A percentile compares a stretch with the other conserved stretches of the same genome.
Evolutionary conservation across 92 coral and sea anemone genomes (phyloP).

Genomic region (Paramuricea clavata): DNA sequence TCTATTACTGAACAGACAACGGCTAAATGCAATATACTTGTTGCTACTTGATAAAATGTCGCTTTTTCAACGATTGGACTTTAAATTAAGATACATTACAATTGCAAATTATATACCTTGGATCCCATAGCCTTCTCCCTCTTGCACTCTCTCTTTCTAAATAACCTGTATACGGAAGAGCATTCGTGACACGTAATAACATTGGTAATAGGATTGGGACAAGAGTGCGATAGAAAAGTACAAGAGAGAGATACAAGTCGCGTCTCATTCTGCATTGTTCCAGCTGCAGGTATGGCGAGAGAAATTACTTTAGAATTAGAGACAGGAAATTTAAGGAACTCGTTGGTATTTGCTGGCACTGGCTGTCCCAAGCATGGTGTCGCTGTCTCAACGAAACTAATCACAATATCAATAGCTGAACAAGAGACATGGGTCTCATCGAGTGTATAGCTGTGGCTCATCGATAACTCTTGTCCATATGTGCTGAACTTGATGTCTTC

Average conservation of each 20-base stretch:
- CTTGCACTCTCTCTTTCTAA: conserved; percentile 10
- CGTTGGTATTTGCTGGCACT: conserved; percentile 2
- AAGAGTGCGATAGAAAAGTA: conserved; percentile 1
- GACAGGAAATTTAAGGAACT: conserved; percentile 4
- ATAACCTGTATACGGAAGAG: background rate
- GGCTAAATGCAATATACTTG: too few species aligned
- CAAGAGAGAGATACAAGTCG: conserved; percentile 13
- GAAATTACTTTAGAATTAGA: background rate
- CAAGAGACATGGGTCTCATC: conserved; percentile 16
- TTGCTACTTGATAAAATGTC: too few species aligned
- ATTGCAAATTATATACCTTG: background rate
- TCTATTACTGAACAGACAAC: too few species aligned
- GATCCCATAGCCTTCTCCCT: conserved; percentile 6
- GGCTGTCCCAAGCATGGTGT: conserved; percentile 25
- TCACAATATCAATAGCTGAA: conserved; percentile 11
- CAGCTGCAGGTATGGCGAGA: conserved; percentile 20
- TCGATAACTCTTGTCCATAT: conserved; percentile 2
- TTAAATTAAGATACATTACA: too few species aligned
- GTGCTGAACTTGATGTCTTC: conserved; percentile 8
- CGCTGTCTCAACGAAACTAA: conserved; percentile 5
- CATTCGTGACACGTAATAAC: conserved; percentile 11
- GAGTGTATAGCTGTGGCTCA: background rate
- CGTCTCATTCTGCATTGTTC: background rate
- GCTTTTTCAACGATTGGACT: too few species aligned
- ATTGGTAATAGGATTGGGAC: conserved; percentile 10